phyloP scores from a whole-genome alignment of 1,140 invertebrate species.

The Bombus superbus region DNA sequence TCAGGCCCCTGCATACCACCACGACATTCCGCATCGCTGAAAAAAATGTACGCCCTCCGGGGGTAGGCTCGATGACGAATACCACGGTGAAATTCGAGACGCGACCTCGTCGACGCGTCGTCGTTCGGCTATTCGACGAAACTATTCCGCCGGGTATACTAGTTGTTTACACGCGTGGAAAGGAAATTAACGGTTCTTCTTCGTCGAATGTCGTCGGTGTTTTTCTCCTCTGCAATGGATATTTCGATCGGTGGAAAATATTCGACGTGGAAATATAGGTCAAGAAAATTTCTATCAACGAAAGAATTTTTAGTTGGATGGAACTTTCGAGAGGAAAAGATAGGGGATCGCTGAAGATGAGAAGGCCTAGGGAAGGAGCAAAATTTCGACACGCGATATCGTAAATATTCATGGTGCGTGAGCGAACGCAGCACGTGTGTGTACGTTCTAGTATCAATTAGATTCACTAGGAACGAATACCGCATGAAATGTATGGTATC shows the following conservation, averaged over 20 bases:
- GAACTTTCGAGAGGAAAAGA: neutral
- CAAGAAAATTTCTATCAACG: neutral
- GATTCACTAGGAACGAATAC: slow-evolving; percentile 14
- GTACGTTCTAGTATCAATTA: slow-evolving; percentile 24
- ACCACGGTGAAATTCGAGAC: slow-evolving; percentile 6
- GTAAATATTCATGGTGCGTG: slow-evolving; percentile 11
- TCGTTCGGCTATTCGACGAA: neutral
- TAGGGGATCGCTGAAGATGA: neutral
- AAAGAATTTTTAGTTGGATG: neutral
- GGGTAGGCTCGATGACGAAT: slow-evolving; percentile 6
- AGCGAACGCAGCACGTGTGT: slow-evolving; percentile 9
- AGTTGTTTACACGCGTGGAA: neutral
- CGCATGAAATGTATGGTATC: neutral
- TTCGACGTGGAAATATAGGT: neutral
- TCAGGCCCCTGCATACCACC: slow-evolving; percentile 23
- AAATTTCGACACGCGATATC: slow-evolving; percentile 7
- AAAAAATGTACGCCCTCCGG: slow-evolving; percentile 10
- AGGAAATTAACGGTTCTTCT: neutral
- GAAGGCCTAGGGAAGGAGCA: neutral
- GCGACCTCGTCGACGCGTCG: neutral
- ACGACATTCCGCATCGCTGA: slow-evolving; percentile 44
- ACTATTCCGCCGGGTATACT: too few species aligned
- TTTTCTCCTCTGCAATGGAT: neutral
- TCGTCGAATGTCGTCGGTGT: neutral
- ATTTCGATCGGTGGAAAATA: neutral